Evolutionary conservation across 2,888 invertebrate genomes (phyloP).

Genomic region (Hirtodrosophila duncani): DNA sequence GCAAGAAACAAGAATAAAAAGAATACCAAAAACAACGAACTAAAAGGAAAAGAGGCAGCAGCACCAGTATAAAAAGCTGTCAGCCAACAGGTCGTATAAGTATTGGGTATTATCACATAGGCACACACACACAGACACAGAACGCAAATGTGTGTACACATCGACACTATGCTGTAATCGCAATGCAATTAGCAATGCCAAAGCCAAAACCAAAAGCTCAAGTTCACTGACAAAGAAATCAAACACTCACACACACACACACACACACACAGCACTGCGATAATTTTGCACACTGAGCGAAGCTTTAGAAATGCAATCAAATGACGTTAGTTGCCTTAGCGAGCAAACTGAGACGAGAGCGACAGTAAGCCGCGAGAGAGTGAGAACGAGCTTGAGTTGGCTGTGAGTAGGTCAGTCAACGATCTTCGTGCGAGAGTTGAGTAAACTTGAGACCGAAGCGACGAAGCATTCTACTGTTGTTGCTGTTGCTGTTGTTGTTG

Average conservation of each 20-base stretch:
- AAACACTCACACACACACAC: slow-evolving; percentile 34
- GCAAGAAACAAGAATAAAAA: slow-evolving; percentile 6
- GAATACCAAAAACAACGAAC: slow-evolving; percentile 4
- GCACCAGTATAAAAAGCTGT: slow-evolving; percentile 23
- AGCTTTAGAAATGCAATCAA: slow-evolving; percentile 69
- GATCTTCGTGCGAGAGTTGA: slow-evolving; percentile 52
- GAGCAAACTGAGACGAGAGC: slow-evolving; percentile 1
- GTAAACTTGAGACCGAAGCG: slow-evolving; percentile 43
- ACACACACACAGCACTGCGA: slow-evolving; percentile 42
- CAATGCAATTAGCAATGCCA: slow-evolving; percentile 66
- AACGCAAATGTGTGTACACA: no score
- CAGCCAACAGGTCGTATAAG: slow-evolving; percentile 31
- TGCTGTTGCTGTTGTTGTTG: slow-evolving; percentile 25
- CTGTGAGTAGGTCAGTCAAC: slow-evolving; percentile 68
- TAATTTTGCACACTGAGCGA: slow-evolving; percentile 60
- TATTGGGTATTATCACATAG: slow-evolving; percentile 59
- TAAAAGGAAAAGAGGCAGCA: not conserved
- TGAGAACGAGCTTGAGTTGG: slow-evolving; percentile 1
- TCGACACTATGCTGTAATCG: slow-evolving; percentile 62
- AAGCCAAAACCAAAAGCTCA: slow-evolving; percentile 72
- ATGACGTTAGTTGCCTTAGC: slow-evolving; percentile 55
- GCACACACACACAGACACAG: slow-evolving; percentile 21
- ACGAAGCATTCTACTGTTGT: not conserved
- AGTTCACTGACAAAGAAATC: slow-evolving; percentile 73
- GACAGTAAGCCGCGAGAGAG: slow-evolving; percentile 12